A percentile compares a stretch with the other conserved stretches of the same genome.
Conservation (phyloP, 30 jellyfish, hydroid and myxozoan species). For the Haliclystus octoradiatus region DNA sequence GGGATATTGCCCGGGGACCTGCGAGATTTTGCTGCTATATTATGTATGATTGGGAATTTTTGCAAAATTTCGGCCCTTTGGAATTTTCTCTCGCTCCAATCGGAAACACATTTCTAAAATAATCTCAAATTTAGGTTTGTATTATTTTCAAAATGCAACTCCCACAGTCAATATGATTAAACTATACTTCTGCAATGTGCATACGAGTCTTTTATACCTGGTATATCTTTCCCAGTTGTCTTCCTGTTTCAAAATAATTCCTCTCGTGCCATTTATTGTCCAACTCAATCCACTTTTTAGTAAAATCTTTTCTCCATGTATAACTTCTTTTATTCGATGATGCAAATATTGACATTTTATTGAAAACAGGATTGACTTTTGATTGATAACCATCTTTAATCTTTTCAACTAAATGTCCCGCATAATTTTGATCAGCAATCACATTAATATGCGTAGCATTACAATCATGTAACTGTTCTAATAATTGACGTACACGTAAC, state of each 20-base stretch:
- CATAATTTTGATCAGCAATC: conserved; percentile 92
- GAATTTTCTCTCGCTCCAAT: too few species aligned
- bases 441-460: conserved; percentile 65
- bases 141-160: too few species aligned
- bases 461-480: conserved; percentile 54
- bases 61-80: too few species aligned
- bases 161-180: too few species aligned
- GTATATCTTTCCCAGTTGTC: conserved; percentile 48
- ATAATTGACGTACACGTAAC: conserved; percentile 48
- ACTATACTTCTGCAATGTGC: too few species aligned
- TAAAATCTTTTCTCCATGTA: conserved; percentile 76
- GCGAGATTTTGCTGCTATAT: too few species aligned
- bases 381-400: conserved; percentile 33
- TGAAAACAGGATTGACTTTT: conserved; percentile 19
- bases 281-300: conserved; percentile 54
- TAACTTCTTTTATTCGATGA: conserved; percentile 66
- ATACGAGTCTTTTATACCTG: too few species aligned
- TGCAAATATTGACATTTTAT: conserved; percentile 50
- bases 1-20: too few species aligned
- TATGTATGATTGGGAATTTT: too few species aligned
- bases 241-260: conserved; percentile 41
- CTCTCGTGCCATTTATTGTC: conserved; percentile 47
- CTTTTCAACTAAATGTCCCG: conserved; percentile 77
- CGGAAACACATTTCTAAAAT: too few species aligned
- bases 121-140: too few species aligned